Percentiles rank a stretch among this genome's conserved stretches.
Conservation (phyloP, 2,113 vertebrate species). For the Ariopsis seemanni region DNA sequence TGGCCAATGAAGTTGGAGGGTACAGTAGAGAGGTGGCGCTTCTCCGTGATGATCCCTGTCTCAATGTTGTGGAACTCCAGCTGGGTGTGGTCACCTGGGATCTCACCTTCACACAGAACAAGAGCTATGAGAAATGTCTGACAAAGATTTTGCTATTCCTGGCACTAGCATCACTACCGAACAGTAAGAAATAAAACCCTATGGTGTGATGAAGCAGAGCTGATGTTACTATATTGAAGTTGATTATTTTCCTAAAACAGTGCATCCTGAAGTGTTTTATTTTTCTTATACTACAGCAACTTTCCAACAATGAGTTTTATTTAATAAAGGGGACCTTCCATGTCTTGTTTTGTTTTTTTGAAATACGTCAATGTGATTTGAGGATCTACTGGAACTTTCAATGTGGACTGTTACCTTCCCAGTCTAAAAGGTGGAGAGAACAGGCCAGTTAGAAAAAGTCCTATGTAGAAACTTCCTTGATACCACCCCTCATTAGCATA, state of each 20-base stretch:
- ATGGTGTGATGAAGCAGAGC: neutral
- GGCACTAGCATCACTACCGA: neutral
- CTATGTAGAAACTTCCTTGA: too few relatives aligned
- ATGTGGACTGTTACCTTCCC: too few relatives aligned
- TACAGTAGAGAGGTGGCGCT: slow-evolving; percentile 87
- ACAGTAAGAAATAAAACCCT: neutral
- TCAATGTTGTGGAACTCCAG: slow-evolving; percentile 99
- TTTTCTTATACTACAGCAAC: neutral
- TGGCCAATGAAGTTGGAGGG: slow-evolving; percentile 99
- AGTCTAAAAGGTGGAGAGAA: too few relatives aligned
- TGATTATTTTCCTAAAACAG: neutral
- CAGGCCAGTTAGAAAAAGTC: too few relatives aligned
- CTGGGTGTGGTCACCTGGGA: slow-evolving; percentile 95
- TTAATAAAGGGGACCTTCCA: too few relatives aligned
- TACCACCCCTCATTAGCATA: too few relatives aligned
- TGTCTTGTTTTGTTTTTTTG: too few relatives aligned
- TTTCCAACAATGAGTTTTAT: neutral
- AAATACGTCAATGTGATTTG: too few relatives aligned
- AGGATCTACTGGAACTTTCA: too few relatives aligned
- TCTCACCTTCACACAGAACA: slow-evolving; percentile 80
- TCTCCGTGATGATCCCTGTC: slow-evolving; percentile 96
- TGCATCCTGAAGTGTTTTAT: neutral
- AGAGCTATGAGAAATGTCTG: neutral
- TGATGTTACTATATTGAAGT: neutral
- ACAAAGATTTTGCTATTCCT: too few relatives aligned